These are phyloP conservation scores for Poliocrania exsul DNA, from an alignment of 2,797 vertebrate genomes.

Conservation along the genomic window DNA sequence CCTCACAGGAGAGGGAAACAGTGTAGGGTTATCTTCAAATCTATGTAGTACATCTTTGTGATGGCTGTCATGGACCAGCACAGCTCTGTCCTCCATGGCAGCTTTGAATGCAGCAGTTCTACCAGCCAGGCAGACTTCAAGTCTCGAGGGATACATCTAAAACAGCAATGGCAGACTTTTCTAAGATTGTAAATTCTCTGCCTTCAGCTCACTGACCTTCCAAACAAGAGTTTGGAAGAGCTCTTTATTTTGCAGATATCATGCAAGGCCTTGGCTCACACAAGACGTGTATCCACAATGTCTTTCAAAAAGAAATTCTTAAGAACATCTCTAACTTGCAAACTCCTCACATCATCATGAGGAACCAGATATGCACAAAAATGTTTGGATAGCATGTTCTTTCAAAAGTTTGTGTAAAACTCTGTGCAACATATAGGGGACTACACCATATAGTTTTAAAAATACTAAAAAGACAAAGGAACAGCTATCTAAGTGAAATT, in stretches of 20 bases:
- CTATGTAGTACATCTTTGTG: background rate
- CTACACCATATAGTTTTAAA: background rate
- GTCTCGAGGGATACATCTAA: background rate
- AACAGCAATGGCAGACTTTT: background rate
- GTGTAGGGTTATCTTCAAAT: background rate
- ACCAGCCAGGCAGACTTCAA: background rate
- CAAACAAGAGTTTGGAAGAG: background rate
- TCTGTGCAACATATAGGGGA: background rate
- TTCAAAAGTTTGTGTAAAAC: background rate
- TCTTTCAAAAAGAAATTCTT: background rate
- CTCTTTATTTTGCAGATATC: background rate
- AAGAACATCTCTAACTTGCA: background rate
- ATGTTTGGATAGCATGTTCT: background rate
- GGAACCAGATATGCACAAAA: background rate
- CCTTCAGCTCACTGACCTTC: background rate
- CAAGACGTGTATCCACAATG: background rate
- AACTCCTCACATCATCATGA: background rate
- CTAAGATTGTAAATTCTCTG: background rate
- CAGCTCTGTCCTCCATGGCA: background rate
- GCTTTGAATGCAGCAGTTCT: background rate
- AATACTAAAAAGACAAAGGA: background rate
- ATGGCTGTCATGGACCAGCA: background rate
- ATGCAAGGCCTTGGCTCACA: background rate
- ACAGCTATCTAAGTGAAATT: background rate
- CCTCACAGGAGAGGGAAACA: background rate